Evolutionary conservation across 2,888 invertebrate species (phyloP).

Genomic region (Hirtodrosophila alboralis): DNA sequence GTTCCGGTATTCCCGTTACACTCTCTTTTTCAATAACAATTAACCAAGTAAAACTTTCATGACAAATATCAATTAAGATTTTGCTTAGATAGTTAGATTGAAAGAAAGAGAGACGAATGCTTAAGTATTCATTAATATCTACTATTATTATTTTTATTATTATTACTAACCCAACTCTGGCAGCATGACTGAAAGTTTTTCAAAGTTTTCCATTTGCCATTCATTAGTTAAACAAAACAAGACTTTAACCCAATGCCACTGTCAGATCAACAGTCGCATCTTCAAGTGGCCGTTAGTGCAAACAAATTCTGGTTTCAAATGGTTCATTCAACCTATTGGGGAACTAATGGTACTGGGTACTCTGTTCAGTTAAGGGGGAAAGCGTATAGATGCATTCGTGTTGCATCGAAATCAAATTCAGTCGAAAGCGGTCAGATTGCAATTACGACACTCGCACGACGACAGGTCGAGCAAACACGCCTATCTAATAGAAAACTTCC

Average conservation of each 20-base stretch:
- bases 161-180: no score
- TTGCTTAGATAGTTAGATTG: constrained; percentile 1
- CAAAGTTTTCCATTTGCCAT: constrained; percentile 3
- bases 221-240: constrained; percentile 15
- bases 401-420: not conserved
- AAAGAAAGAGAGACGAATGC: no score
- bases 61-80: no score
- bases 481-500: constrained; percentile 66
- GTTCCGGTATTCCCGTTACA: no score
- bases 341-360: no score
- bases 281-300: constrained; percentile 19
- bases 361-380: constrained; percentile 1
- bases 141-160: no score
- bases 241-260: constrained; percentile 6
- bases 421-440: constrained; percentile 3
- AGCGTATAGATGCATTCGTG: constrained; percentile 8
- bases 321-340: constrained; percentile 36
- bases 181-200: constrained; percentile 17
- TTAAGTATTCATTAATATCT: no score
- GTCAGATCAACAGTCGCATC: constrained; percentile 10
- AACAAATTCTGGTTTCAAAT: constrained; percentile 45
- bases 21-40: no score
- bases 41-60: no score
- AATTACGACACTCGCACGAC: constrained; percentile 24
- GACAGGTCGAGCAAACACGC: constrained; percentile 12